Conservation (phyloP, 2,113 vertebrate genomes). For the Rattus rattus region DNA sequence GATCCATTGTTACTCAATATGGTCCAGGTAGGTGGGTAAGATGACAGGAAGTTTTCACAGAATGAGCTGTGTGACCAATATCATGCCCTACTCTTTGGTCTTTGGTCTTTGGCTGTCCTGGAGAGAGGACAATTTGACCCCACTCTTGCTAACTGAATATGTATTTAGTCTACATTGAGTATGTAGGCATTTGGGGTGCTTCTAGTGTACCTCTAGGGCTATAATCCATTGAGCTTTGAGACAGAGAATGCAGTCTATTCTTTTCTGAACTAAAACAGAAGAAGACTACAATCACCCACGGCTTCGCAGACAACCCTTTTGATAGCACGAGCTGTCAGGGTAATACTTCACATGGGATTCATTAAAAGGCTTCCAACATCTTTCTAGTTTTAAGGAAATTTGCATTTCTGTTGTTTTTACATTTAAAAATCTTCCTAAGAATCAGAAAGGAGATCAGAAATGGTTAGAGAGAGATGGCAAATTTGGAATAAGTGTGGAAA, state of each 20-base stretch:
- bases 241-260: neutral
- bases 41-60: no score
- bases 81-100: neutral
- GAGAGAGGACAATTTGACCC: neutral
- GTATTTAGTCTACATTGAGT: neutral
- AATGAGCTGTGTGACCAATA: neutral
- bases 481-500: neutral
- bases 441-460: neutral
- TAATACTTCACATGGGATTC: neutral
- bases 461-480: no score
- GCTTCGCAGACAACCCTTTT: neutral
- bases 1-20: rapidly evolving
- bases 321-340: neutral
- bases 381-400: neutral
- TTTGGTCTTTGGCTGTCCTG: neutral
- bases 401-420: conserved; percentile 19
- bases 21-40: neutral
- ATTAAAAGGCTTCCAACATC: neutral
- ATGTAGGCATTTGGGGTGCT: neutral
- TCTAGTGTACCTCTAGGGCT: neutral
- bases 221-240: neutral
- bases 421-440: neutral
- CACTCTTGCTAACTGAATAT: neutral
- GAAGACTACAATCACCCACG: neutral
- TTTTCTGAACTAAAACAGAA: neutral